These are phyloP conservation scores for Dicrurus megarhynchus DNA, from an alignment of 2,113 vertebrate genomes.

Conservation along the genomic window DNA sequence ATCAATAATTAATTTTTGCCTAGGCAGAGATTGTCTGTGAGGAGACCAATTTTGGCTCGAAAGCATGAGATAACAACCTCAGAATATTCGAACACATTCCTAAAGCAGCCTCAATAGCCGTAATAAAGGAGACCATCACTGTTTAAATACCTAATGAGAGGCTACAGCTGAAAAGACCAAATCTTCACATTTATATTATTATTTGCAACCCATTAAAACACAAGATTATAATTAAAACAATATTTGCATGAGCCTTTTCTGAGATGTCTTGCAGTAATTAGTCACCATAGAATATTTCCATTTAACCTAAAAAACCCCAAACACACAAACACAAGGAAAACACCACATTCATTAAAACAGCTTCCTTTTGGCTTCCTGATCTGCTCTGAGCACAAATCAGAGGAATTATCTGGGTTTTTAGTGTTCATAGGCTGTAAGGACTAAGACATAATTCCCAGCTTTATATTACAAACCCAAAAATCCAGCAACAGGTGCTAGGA, in stretches of 20 bases:
- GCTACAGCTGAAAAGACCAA: neutral
- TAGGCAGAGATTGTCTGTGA: neutral
- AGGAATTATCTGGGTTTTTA: neutral
- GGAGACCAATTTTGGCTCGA: neutral
- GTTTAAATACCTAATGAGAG: neutral
- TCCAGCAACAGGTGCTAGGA: neutral
- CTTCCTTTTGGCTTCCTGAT: neutral
- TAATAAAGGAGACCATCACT: neutral
- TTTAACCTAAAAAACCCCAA: neutral
- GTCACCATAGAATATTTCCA: neutral
- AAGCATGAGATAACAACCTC: neutral
- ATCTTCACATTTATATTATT: neutral
- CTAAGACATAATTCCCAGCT: neutral
- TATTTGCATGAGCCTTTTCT: neutral
- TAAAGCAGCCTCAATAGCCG: neutral
- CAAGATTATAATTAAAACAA: neutral
- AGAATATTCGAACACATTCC: neutral
- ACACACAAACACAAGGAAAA: neutral
- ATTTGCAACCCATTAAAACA: neutral
- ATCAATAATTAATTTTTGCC: slow-evolving; percentile 5
- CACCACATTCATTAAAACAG: neutral
- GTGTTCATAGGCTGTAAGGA: neutral
- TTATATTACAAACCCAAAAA: neutral
- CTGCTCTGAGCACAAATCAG: neutral
- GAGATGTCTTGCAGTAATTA: neutral